A percentile compares a stretch with the other conserved stretches of the same genome.
These are phyloP conservation scores for Branchipolynoe longqiensis DNA, from an alignment of 2,888 invertebrate species.

Conservation along the genomic window DNA sequence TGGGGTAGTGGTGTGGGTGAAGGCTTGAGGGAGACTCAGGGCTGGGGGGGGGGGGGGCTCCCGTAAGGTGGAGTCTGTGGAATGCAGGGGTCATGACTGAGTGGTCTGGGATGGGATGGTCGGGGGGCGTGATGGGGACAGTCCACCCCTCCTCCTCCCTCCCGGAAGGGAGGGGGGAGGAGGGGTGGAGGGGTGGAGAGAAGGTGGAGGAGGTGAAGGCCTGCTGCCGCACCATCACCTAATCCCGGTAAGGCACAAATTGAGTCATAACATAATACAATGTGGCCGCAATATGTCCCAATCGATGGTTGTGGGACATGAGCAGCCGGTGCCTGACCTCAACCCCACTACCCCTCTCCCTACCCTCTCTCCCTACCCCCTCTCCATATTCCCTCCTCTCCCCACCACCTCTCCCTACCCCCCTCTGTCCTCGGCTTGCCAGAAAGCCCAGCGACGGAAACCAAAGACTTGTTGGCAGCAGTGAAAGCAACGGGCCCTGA, in stretches of 20 bases:
- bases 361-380: not conserved
- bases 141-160: not conserved
- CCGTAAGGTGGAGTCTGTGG: no score
- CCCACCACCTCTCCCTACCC: not conserved
- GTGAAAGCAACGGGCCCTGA: no score
- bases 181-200: not conserved
- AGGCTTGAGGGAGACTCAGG: not conserved
- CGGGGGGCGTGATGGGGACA: not conserved
- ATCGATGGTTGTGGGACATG: constrained; percentile 18
- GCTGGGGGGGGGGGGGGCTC: not conserved
- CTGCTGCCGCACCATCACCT: no score
- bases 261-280: constrained; percentile 55
- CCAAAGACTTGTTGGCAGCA: no score
- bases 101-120: no score
- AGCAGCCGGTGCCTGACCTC: constrained; percentile 27
- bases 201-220: not conserved
- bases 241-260: constrained; percentile 51
- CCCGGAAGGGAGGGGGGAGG: not conserved
- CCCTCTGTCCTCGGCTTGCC: not conserved
- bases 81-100: not conserved
- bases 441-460: no score
- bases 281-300: constrained; percentile 45
- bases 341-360: not conserved
- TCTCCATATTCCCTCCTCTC: not conserved
- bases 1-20: constrained; percentile 1